These are phyloP conservation scores for Phoebastria nigripes DNA, from an alignment of 2,797 vertebrate genomes.

Conservation along the genomic window DNA sequence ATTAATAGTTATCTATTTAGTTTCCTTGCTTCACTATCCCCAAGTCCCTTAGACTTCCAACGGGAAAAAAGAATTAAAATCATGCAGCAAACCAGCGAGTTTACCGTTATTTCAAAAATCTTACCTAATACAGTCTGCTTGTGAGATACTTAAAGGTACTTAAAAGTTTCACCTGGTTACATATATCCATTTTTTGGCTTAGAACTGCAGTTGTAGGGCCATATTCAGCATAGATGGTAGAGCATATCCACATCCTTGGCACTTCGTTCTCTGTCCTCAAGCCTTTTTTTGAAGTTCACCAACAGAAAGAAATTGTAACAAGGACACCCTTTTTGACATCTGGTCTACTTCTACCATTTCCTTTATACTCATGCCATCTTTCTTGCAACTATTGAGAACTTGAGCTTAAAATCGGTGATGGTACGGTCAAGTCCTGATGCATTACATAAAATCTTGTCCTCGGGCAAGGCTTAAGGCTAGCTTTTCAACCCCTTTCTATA, in stretches of 20 bases:
- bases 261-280: not conserved
- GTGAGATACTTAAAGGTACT: not conserved
- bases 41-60: not conserved
- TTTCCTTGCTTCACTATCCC: not conserved
- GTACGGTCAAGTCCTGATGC: not conserved
- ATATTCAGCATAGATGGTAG: not conserved
- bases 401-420: not conserved
- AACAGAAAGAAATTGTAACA: not conserved
- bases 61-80: not conserved
- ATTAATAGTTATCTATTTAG: not conserved
- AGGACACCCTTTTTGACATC: not conserved
- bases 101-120: not conserved
- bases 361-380: not conserved
- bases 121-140: not conserved
- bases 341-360: not conserved
- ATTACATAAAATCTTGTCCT: not conserved
- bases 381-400: not conserved
- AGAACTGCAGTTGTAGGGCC: not conserved
- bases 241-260: not conserved
- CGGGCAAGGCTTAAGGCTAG: not conserved
- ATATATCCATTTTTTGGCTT: not conserved
- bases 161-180: not conserved
- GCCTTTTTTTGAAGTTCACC: not conserved
- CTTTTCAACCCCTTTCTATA: not conserved
- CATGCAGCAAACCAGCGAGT: not conserved